Evolutionary conservation across 2,888 invertebrate genomes (phyloP).

Genomic region (Pardosa pseudoannulata): DNA sequence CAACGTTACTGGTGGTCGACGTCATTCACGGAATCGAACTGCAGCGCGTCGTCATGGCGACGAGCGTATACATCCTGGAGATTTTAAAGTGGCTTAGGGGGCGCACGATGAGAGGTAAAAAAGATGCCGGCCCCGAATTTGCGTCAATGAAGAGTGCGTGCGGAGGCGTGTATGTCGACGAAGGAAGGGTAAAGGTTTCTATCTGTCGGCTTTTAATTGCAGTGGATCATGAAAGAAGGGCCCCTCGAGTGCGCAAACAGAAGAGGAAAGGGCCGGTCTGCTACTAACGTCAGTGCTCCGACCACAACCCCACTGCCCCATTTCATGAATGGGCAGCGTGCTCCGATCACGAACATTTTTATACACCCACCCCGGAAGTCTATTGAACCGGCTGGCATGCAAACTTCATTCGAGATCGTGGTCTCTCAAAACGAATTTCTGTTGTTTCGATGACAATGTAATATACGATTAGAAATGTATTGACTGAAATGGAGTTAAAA

Average conservation of each 20-base stretch:
- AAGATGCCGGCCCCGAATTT: slow-evolving; percentile 9
- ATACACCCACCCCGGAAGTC: no score
- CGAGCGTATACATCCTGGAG: slow-evolving; percentile 26
- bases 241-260: not conserved
- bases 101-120: not conserved
- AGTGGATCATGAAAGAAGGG: not conserved
- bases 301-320: not conserved
- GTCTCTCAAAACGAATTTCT: no score
- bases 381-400: no score
- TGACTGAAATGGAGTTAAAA: no score
- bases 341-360: no score
- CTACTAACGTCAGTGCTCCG: not conserved
- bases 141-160: slow-evolving; percentile 36
- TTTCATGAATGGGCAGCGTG: not conserved
- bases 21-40: slow-evolving; percentile 68
- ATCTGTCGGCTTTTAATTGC: slow-evolving; percentile 4
- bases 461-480: no score
- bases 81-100: slow-evolving; percentile 34
- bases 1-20: slow-evolving; percentile 47
- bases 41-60: slow-evolving; percentile 43
- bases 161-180: slow-evolving; percentile 14
- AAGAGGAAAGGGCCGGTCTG: not conserved
- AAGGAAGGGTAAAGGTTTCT: not conserved
- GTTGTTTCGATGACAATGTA: no score
- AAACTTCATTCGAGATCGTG: no score